phyloP scores from a whole-genome alignment of 1,140 invertebrate genomes.

The Halotydeus destructor region DNA sequence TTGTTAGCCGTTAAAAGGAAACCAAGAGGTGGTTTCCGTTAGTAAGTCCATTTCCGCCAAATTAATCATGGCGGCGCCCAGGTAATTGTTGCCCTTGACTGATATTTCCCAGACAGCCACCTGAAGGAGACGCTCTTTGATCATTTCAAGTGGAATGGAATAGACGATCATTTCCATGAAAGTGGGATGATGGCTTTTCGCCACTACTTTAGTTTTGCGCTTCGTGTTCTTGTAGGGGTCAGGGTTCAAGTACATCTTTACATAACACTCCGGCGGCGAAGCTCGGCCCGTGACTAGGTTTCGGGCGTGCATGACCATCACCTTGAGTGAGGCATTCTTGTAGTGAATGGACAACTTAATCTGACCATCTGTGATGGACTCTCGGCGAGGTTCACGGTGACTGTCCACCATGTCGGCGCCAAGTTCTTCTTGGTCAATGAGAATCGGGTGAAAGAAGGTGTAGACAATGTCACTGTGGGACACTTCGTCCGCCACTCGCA shows the following conservation, averaged over 20 bases:
- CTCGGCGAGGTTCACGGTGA: neutral
- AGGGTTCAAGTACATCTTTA: constrained; percentile 73
- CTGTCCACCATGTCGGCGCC: constrained; percentile 2
- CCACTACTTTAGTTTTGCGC: constrained; percentile 79
- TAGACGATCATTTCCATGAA: constrained; percentile 84
- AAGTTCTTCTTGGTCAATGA: constrained; percentile 49
- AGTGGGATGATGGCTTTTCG: constrained; percentile 74
- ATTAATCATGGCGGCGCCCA: constrained; percentile 63
- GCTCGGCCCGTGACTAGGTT: constrained; percentile 44
- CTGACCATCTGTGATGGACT: constrained; percentile 24
- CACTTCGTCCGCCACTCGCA: constrained; percentile 72
- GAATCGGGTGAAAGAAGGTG: constrained; percentile 88
- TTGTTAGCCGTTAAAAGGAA: no score
- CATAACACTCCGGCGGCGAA: constrained; percentile 55
- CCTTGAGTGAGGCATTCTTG: constrained; percentile 47
- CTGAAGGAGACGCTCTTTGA: constrained; percentile 50
- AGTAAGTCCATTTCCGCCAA: constrained; percentile 41
- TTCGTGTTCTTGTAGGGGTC: constrained; percentile 51
- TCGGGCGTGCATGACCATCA: constrained; percentile 71
- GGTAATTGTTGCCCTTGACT: constrained; percentile 82
- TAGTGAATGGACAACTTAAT: constrained; percentile 66
- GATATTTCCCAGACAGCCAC: constrained; percentile 85
- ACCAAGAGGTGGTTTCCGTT: constrained; percentile 37
- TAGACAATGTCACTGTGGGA: constrained; percentile 87
- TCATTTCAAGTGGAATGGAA: constrained; percentile 54